Evolutionary conservation across 2,888 invertebrate species (phyloP).

Genomic region (Hoplodrina blanda): DNA sequence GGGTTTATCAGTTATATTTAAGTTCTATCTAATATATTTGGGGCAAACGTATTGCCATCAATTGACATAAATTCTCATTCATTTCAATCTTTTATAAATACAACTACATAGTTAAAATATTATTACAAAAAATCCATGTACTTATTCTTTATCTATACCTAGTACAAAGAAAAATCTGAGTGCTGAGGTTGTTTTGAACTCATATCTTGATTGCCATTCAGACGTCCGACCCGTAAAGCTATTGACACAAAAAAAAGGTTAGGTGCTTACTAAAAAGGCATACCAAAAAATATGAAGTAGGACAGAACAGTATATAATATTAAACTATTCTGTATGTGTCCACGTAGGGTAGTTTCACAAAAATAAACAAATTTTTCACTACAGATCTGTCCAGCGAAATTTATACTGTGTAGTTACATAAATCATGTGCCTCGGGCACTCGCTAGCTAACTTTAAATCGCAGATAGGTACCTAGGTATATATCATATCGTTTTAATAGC

Average conservation of each 20-base stretch:
- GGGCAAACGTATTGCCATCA: not conserved
- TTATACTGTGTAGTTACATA: constrained; percentile 53
- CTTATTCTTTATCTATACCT: not conserved
- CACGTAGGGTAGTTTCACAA: constrained; percentile 25
- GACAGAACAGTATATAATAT: constrained; percentile 25
- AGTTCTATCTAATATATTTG: not conserved
- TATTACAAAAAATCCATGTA: not conserved
- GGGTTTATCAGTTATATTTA: not conserved
- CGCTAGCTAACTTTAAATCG: constrained; percentile 49
- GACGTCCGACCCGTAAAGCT: constrained; percentile 4
- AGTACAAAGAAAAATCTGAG: not conserved
- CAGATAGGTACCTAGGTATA: constrained; percentile 15
- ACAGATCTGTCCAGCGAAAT: constrained; percentile 55
- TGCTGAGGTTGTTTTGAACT: not conserved
- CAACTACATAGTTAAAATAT: too few species aligned
- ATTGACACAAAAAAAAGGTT: constrained; percentile 24
- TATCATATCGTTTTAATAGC: constrained; percentile 42
- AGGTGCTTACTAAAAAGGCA: not conserved
- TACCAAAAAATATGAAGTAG: not conserved
- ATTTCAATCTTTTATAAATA: not conserved
- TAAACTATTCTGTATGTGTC: constrained; percentile 49
- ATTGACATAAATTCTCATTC: too few species aligned
- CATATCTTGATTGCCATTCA: constrained; percentile 3
- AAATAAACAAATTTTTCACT: constrained; percentile 61
- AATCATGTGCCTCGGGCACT: constrained; percentile 51